Percentiles rank a stretch among this genome's conserved stretches.
These are phyloP conservation scores for Stictonetta naevosa DNA, from an alignment of 2,113 vertebrate genomes.

Conservation along the genomic window DNA sequence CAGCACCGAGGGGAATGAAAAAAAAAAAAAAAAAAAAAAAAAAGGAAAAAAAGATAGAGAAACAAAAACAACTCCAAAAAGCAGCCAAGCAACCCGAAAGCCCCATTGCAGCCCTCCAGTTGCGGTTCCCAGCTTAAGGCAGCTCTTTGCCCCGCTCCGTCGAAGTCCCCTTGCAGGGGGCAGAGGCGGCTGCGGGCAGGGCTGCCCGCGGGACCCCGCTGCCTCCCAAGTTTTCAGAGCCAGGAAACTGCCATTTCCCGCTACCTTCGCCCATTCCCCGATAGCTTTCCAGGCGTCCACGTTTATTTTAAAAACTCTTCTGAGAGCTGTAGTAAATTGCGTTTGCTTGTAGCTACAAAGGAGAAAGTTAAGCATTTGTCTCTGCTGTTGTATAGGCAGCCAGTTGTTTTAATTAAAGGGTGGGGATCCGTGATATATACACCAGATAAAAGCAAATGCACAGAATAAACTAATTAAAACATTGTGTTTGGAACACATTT, in stretches of 20 bases:
- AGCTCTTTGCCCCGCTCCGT: neutral
- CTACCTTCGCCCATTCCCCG: conserved; percentile 25
- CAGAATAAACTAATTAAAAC: conserved; percentile 85
- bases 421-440: conserved; percentile 73
- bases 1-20: neutral
- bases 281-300: neutral
- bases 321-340: conserved; percentile 49
- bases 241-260: conserved; percentile 25
- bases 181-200: neutral
- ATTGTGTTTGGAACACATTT: conserved; percentile 84
- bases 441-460: conserved; percentile 79
- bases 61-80: neutral
- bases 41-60: neutral
- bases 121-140: neutral
- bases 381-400: conserved; percentile 41
- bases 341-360: conserved; percentile 63
- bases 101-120: neutral
- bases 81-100: neutral
- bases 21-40: too few species aligned
- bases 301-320: conserved; percentile 56
- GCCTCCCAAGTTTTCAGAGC: conserved; percentile 9
- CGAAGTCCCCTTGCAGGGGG: neutral
- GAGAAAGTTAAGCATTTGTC: conserved; percentile 64
- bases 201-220: neutral
- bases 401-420: conserved; percentile 79